A percentile compares a stretch with the other conserved stretches of the same genome.
Evolutionary conservation across 2,797 vertebrate genomes (phyloP).

Genomic region (Chaetophractus vellerosus): DNA sequence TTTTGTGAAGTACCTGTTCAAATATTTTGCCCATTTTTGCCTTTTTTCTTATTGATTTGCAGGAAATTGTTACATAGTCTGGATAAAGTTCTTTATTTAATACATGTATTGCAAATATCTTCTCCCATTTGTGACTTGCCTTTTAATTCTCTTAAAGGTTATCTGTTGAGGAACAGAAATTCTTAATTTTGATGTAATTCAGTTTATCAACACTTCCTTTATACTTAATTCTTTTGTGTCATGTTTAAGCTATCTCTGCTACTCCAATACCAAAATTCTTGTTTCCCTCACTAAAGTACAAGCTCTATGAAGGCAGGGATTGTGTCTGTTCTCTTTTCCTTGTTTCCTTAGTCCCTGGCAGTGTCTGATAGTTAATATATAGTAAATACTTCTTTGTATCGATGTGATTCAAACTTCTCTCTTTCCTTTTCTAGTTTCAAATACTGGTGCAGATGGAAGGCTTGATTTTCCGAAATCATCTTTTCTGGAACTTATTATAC

Average conservation of each 20-base stretch:
- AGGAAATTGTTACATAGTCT: background rate
- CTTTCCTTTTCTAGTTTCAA: constrained; percentile 73
- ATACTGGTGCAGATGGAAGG: constrained; percentile 28
- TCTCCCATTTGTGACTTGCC: background rate
- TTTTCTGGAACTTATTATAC: constrained; percentile 66
- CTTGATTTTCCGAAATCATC: constrained; percentile 70
- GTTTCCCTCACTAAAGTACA: background rate
- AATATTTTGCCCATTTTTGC: constrained; percentile 3
- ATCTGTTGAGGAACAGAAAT: background rate
- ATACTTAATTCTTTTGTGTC: background rate
- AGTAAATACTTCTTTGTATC: constrained; percentile 6
- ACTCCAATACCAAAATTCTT: background rate
- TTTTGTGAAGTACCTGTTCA: background rate
- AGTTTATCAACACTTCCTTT: background rate
- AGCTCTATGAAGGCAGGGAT: background rate
- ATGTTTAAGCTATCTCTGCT: constrained; percentile 13
- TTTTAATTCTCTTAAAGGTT: background rate
- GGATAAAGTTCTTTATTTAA: background rate
- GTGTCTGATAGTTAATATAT: constrained; percentile 10
- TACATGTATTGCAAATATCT: background rate
- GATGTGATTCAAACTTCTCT: background rate
- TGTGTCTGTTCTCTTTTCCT: background rate
- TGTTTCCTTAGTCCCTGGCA: background rate
- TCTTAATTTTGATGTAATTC: constrained; percentile 5
- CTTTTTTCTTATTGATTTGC: background rate